Evolutionary conservation across 2,888 invertebrate genomes (phyloP), one percentile per base, ranked within the genome.

Genomic region (Ditula angustiorana): DNA sequence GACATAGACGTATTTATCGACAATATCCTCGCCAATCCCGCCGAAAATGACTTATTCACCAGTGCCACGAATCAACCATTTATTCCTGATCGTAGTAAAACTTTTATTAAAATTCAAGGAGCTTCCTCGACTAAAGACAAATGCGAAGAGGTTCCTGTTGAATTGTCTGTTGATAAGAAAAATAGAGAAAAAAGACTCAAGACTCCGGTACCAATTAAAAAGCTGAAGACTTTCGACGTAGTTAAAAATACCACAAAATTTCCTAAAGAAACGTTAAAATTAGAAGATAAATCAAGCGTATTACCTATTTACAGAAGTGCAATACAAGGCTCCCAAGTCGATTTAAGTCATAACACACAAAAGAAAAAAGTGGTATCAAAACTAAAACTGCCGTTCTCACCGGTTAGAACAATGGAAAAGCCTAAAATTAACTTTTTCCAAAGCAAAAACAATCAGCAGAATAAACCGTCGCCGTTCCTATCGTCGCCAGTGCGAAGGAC

Each of bases 371-470:
- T 73, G 1, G 75, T 78, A 33, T 85, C 90, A 1, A 93, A 89
- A 77, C 77, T 93, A 73, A 88, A 84, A 74, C 69, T 93, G 65
- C 91, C 92, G 0, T 93, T 93, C 79, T 81, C 91, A 8, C 92
- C 92, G 24, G 77, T 72, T 11, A 88, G 78, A 81, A 76, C 87
- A 46, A 90, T 91, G 88, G 92, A 93, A 52, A 92, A 90, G 71
- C 85, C 89, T 33, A 93, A 90, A 73, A 85, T 85, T 11, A 90
- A 87, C 76, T 86, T 92, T 72, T 92, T 93, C 70, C 90, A 88
- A 78, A 86, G 74, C 61, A 93, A 88, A 84, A 75, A 68, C 24
- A 81, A 73, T 60, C 61, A 73, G 26, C 83, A 82, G 68, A 85
- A 84, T 33, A 74, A 58, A 5, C 91, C 92, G 69, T 82, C 87